A percentile compares a stretch with the other conserved stretches of the same genome.
Evolutionary conservation across 1,140 invertebrate genomes (phyloP).

Genomic region (Pseudomyrmex flavicornis): DNA sequence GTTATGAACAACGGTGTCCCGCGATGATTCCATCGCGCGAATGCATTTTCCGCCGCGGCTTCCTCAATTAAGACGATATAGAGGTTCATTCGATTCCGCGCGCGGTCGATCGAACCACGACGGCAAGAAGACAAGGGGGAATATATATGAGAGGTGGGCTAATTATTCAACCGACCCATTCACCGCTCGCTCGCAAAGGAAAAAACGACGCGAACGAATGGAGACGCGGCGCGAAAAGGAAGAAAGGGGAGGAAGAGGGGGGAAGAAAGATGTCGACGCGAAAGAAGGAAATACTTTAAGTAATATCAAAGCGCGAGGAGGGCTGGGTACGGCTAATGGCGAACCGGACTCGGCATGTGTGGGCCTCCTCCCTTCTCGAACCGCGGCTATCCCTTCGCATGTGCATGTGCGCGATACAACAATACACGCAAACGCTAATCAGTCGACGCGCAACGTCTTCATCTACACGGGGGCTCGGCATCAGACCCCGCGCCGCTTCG

Average conservation of each 20-base stretch:
- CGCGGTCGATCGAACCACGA: slow-evolving; percentile 51
- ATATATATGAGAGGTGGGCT: neutral
- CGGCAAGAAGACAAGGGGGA: slow-evolving; percentile 13
- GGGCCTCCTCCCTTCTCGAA: slow-evolving; percentile 21
- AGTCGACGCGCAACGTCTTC: slow-evolving; percentile 79
- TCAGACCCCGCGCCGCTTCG: slow-evolving; percentile 68
- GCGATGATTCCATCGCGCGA: slow-evolving; percentile 33
- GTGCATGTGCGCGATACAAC: slow-evolving; percentile 36
- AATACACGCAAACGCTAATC: slow-evolving; percentile 75
- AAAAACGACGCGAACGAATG: slow-evolving; percentile 20
- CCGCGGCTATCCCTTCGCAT: neutral
- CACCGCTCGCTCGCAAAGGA: neutral
- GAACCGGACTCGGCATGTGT: slow-evolving; percentile 22
- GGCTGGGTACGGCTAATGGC: slow-evolving; percentile 44
- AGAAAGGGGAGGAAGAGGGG: neutral
- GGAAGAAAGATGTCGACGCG: slow-evolving; percentile 1
- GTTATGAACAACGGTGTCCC: slow-evolving; percentile 30
- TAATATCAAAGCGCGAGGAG: slow-evolving; percentile 57
- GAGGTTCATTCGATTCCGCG: slow-evolving; percentile 59
- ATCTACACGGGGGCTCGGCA: slow-evolving; percentile 71
- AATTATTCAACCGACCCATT: slow-evolving; percentile 63
- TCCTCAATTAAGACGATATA: slow-evolving; percentile 65
- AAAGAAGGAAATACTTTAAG: slow-evolving; percentile 30
- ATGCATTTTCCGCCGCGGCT: slow-evolving; percentile 61
- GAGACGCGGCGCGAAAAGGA: neutral